These are phyloP conservation scores for Cyrtonyx montezumae DNA, from an alignment of 2,113 vertebrate species.

Conservation along the genomic window DNA sequence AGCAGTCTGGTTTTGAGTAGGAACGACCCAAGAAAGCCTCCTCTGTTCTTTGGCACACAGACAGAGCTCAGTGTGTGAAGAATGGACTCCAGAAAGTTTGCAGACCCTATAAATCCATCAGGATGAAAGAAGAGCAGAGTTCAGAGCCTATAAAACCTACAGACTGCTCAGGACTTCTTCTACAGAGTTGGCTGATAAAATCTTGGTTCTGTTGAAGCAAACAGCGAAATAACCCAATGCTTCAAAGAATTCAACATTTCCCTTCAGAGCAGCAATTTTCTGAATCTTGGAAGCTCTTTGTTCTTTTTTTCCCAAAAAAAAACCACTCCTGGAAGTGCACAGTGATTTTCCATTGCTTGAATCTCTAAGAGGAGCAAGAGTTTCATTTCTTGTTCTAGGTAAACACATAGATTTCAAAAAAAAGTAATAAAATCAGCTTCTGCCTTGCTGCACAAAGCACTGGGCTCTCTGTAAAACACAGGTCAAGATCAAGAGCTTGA, in stretches of 20 bases:
- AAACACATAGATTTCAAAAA: neutral
- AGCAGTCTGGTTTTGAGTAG: neutral
- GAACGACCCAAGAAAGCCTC: neutral
- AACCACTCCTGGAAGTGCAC: neutral
- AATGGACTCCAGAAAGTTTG: neutral
- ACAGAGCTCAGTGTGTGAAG: neutral
- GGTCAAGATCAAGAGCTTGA: neutral
- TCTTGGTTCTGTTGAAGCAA: neutral
- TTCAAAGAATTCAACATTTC: neutral
- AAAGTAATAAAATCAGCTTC: neutral
- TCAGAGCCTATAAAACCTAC: neutral
- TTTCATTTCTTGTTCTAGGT: neutral
- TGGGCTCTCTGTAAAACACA: neutral
- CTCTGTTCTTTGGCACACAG: neutral
- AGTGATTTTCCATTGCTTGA: neutral
- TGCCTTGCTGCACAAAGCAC: neutral
- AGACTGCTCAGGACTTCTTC: neutral
- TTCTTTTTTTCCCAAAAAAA: fast-evolving
- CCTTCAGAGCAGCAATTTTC: neutral
- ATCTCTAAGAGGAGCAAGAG: neutral
- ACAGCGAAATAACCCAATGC: neutral
- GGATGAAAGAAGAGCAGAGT: neutral
- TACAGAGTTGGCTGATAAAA: neutral
- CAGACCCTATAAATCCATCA: neutral
- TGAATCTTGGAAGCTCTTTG: neutral